Evolutionary conservation across 2,888 invertebrate genomes (phyloP).

Genomic region (Trachelus troglodyta): DNA sequence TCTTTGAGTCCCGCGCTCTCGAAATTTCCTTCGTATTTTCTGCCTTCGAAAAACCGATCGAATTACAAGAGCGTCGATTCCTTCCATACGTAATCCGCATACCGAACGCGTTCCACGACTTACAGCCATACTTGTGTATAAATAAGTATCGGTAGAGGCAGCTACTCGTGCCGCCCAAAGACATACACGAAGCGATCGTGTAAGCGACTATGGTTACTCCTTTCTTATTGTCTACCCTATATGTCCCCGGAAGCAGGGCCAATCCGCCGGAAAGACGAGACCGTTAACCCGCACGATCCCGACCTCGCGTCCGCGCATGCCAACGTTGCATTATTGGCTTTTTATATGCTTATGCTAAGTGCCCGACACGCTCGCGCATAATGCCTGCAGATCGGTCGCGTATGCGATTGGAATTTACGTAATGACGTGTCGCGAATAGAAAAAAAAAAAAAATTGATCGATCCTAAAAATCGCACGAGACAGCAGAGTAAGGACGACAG

Average conservation of each 20-base stretch:
- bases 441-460: not conserved
- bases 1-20: too few species aligned
- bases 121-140: constrained; percentile 50
- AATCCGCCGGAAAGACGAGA: constrained; percentile 65
- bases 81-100: constrained; percentile 30
- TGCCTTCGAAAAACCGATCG: too few species aligned
- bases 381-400: constrained; percentile 14
- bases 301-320: constrained; percentile 62
- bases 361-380: constrained; percentile 34
- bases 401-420: not conserved
- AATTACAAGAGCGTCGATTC: too few species aligned
- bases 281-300: constrained; percentile 65
- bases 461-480: not conserved
- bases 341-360: constrained; percentile 52
- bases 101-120: constrained; percentile 45
- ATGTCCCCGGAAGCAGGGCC: constrained; percentile 66
- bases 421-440: not conserved
- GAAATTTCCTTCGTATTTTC: too few species aligned
- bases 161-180: constrained; percentile 26
- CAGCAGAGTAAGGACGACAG: too few species aligned
- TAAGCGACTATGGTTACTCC: constrained; percentile 21
- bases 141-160: constrained; percentile 43
- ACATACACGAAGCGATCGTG: constrained; percentile 26
- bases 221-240: constrained; percentile 65
- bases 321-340: constrained; percentile 58